These are phyloP conservation scores for Callaeas wilsoni DNA, from an alignment of 2,113 vertebrate species.

Conservation along the genomic window DNA sequence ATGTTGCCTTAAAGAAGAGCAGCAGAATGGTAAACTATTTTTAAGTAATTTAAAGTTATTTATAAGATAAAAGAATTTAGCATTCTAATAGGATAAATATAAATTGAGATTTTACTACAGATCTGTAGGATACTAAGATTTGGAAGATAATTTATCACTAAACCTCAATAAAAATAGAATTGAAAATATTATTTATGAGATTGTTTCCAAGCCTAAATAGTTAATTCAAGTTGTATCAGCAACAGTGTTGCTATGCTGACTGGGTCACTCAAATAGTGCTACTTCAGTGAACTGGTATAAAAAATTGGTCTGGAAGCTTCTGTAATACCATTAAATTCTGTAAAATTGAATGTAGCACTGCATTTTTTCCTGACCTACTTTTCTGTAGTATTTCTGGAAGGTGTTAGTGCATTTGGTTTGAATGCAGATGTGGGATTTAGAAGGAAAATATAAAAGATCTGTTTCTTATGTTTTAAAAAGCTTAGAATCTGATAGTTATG, in stretches of 20 bases:
- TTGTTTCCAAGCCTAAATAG: not conserved
- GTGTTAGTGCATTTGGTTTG: not conserved
- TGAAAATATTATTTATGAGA: not conserved
- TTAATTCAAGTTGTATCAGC: not conserved
- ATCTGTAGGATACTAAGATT: not conserved
- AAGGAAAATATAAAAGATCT: not conserved
- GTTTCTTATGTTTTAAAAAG: not conserved
- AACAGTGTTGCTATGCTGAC: not conserved
- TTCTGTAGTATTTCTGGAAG: not conserved
- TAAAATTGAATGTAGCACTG: not conserved
- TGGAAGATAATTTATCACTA: not conserved
- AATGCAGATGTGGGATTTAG: not conserved
- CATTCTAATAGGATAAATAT: not conserved
- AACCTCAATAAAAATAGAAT: not conserved
- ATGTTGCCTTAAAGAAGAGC: not conserved
- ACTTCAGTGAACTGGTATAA: not conserved
- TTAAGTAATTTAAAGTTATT: not conserved
- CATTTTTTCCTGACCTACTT: slow-evolving; percentile 12
- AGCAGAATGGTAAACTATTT: not conserved
- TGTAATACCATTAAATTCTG: not conserved
- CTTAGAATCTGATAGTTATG: not conserved
- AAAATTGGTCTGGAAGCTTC: not conserved
- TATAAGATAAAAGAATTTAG: not conserved
- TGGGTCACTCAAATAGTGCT: not conserved
- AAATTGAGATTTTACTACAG: not conserved